These are phyloP conservation scores for Nyctereutes procyonoides DNA, from an alignment of 2,113 vertebrate genomes.

Conservation along the genomic window DNA sequence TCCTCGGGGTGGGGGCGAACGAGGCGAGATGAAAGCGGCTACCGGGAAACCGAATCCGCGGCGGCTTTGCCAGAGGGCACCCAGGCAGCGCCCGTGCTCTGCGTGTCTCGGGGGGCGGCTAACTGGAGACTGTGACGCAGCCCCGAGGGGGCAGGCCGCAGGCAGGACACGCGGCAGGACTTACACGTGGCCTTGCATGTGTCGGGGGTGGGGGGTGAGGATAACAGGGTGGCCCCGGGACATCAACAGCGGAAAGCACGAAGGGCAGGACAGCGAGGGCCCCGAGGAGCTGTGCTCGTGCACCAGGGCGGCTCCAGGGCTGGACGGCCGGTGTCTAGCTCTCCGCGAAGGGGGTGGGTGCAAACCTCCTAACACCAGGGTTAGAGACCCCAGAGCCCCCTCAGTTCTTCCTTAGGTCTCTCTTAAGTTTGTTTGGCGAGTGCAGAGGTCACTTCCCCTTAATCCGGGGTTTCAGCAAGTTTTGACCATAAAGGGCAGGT, in stretches of 20 bases:
- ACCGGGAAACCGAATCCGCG: not conserved
- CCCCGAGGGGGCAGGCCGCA: not conserved
- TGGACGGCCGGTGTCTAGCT: not conserved
- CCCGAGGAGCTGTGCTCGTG: not conserved
- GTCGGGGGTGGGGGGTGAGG: not conserved
- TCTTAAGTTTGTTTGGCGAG: not conserved
- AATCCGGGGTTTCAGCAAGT: not conserved
- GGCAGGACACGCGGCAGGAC: not conserved
- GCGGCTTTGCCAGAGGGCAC: not conserved
- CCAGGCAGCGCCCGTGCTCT: not conserved
- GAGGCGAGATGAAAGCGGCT: constrained; percentile 59
- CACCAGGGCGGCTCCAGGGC: not conserved
- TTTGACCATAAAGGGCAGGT: not conserved
- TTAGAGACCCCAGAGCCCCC: not conserved
- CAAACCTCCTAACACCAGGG: not conserved
- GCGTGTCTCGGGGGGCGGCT: not conserved
- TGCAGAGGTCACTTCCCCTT: not conserved
- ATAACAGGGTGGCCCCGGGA: not conserved
- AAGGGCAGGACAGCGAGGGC: not conserved
- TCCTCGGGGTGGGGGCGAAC: not conserved
- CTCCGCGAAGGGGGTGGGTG: not conserved
- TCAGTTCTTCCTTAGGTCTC: constrained; percentile 32
- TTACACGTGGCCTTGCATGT: not conserved
- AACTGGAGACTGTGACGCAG: not conserved
- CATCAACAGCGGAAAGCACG: not conserved